Percentiles rank a stretch among this genome's conserved stretches.
Conservation (phyloP, 2,888 invertebrate genomes). For the Amaurobius ferox region DNA sequence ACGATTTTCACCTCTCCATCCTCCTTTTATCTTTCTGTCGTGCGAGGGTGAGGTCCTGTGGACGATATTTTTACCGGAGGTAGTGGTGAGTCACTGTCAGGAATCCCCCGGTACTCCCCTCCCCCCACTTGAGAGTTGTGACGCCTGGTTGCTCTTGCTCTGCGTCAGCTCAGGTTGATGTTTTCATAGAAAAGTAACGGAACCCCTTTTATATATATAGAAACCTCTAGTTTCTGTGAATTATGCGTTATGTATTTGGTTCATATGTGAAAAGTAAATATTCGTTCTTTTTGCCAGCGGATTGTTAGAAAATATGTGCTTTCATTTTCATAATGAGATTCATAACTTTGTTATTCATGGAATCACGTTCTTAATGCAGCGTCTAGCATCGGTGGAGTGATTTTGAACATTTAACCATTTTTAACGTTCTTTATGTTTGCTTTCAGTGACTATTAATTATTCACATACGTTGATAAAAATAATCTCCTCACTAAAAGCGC, state of each 20-base stretch:
- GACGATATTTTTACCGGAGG: conserved; percentile 7
- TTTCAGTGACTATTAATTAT: too few species aligned
- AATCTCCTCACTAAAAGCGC: too few species aligned
- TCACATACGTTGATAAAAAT: too few species aligned
- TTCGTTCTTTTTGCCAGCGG: too few species aligned
- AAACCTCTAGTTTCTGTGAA: not conserved
- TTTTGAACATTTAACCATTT: too few species aligned
- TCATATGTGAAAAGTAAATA: too few species aligned
- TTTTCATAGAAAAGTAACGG: not conserved
- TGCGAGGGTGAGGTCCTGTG: not conserved
- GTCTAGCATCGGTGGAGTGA: too few species aligned
- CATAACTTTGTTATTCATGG: too few species aligned
- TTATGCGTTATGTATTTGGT: not conserved
- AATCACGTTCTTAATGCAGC: too few species aligned
- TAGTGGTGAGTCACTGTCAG: not conserved
- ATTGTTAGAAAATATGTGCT: too few species aligned
- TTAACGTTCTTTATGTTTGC: too few species aligned
- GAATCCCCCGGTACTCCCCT: not conserved
- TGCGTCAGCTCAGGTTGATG: not conserved
- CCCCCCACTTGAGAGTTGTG: not conserved
- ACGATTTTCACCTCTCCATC: not conserved
- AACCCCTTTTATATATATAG: not conserved
- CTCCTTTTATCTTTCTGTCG: not conserved
- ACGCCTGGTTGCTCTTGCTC: not conserved
- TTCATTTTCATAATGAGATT: too few species aligned